These are phyloP conservation scores for Metallyticus violacea DNA, from an alignment of 2,888 invertebrate genomes.

Conservation along the genomic window DNA sequence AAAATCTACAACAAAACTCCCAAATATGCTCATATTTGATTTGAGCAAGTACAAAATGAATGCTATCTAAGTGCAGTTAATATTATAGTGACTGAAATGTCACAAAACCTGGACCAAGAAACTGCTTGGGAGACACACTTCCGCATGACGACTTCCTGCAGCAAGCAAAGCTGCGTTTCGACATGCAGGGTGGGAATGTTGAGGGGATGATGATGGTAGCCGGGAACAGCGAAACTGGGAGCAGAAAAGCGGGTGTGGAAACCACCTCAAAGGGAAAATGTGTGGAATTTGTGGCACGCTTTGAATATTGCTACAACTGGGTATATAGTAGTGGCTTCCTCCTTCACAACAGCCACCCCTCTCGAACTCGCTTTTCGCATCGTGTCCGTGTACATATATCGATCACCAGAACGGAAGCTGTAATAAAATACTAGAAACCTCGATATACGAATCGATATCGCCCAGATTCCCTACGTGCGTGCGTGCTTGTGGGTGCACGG, in stretches of 20 bases:
- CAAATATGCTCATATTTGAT: too few species aligned
- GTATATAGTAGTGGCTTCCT: neutral
- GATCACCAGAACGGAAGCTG: slow-evolving; percentile 11
- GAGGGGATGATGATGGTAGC: neutral
- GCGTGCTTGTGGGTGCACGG: neutral
- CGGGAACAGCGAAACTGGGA: neutral
- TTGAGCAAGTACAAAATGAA: too few species aligned
- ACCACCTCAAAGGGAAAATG: slow-evolving; percentile 24
- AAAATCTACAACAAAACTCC: too few species aligned
- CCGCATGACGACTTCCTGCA: neutral
- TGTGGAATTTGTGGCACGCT: slow-evolving; percentile 23
- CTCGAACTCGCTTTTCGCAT: slow-evolving; percentile 1
- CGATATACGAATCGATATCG: slow-evolving; percentile 12
- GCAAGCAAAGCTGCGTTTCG: neutral
- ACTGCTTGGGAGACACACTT: neutral
- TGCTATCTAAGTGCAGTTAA: too few species aligned
- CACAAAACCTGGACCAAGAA: neutral
- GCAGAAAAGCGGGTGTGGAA: neutral
- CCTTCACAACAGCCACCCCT: neutral
- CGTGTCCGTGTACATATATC: neutral
- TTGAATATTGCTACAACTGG: slow-evolving; percentile 23
- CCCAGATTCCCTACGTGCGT: neutral
- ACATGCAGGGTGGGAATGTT: neutral
- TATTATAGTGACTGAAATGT: too few species aligned
- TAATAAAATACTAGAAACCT: slow-evolving; percentile 14